Base-by-base conservation (phyloP, 2,113 vertebrate genomes). In the Melospiza melodia region DNA sequence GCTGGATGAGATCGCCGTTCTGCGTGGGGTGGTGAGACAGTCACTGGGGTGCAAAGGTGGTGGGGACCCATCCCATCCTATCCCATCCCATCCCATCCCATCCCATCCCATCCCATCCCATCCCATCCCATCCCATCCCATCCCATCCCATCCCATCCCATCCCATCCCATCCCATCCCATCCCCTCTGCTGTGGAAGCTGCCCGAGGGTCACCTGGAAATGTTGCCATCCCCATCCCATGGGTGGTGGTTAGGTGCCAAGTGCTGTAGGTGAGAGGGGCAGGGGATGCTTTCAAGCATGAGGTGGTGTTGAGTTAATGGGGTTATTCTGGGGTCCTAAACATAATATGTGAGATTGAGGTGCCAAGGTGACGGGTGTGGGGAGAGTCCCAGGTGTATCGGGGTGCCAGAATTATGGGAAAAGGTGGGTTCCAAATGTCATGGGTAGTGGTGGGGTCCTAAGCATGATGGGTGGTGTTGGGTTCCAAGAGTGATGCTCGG, bases 1-100 rank as follows among this genome's bases (percentile, higher is more conserved):
- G 89, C 95, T 99, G 92, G 98, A 99, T 20, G 98, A 99, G 96
- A 97, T 99, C 49, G 96, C 99, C 31, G 78, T 96, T 44, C 94
- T 94, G 33, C 84, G 4, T 4, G 98, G 98, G 92, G 97, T 98
- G 98, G 99, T 99, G 97, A 94, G 95, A 46, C 12, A 3, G 17
- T 35, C 49, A 31, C 8, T 11, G 27, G 31, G 58, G 21, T 13
- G 33, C 30, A 12, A 49, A 4, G 5, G 43, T 2, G 5, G 21
- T 22, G 68, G 41, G 43, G 22, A 39, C 35, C 49, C 35, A 18
- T 61, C 58, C n/a, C 58, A 5, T 25, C 19, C 59, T 21, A 23
- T 58, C 25, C n/a, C 48, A n/a, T 77, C 74, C 75, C 74, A 21
- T 65, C 30, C 59, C 48, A 13, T 78, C 46, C 74, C 35, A 13